Conservation (phyloP, 92 coral and sea anemone genomes). For the Phenganax subtilis region DNA sequence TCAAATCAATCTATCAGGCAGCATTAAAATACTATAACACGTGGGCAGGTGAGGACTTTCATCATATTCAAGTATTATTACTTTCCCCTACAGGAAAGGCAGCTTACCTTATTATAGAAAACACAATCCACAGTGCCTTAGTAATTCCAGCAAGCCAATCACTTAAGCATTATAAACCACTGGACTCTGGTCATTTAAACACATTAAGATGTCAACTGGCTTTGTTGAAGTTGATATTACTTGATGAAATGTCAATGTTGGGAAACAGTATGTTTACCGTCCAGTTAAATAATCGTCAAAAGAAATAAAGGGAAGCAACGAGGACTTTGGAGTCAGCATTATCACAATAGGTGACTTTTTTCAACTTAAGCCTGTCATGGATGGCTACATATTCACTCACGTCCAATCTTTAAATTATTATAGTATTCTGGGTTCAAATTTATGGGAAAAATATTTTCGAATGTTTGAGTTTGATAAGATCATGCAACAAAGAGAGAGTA, state of each 20-base stretch:
- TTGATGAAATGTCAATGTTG: constrained; percentile 13
- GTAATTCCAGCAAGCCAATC: constrained; percentile 21
- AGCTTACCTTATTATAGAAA: not conserved
- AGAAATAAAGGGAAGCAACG: constrained; percentile 39
- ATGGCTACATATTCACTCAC: constrained; percentile 56
- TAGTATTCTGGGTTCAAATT: not conserved
- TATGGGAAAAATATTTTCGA: not conserved
- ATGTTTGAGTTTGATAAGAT: constrained; percentile 3
- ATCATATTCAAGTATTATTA: constrained; percentile 26
- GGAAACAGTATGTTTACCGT: not conserved
- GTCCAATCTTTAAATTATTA: constrained; percentile 49
- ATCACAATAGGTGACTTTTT: constrained; percentile 55
- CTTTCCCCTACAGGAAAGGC: constrained; percentile 38
- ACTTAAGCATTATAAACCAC: constrained; percentile 6
- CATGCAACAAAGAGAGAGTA: constrained; percentile 52
- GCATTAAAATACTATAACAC: constrained; percentile 40
- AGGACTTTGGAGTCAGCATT: constrained; percentile 44
- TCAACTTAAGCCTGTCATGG: constrained; percentile 51
- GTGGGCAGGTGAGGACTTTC: constrained; percentile 43
- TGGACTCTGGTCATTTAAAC: not conserved
- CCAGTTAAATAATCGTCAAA: constrained; percentile 40
- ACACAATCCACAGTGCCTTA: constrained; percentile 9
- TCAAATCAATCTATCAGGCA: constrained; percentile 40
- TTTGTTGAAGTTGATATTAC: constrained; percentile 7
- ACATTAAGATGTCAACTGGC: constrained; percentile 10